phyloP scores from a whole-genome alignment of 2,113 vertebrate genomes.

The Hystrix brachyura region DNA sequence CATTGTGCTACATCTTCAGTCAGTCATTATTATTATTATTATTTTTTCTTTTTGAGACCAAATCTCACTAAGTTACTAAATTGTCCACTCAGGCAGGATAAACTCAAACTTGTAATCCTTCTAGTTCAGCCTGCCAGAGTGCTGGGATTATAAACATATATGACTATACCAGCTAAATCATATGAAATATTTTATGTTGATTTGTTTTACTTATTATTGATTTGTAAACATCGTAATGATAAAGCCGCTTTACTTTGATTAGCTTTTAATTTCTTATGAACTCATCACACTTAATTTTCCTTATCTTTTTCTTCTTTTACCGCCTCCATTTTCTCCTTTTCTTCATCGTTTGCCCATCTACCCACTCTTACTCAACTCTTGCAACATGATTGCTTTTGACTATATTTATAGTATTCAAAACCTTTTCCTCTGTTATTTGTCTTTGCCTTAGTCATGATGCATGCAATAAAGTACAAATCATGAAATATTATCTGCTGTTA shows the following conservation, averaged over 20 bases:
- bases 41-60: background rate
- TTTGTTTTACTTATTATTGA: background rate
- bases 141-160: background rate
- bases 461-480: background rate
- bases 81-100: background rate
- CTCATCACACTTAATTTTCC: background rate
- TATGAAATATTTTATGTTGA: background rate
- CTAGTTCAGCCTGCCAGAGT: background rate
- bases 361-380: background rate
- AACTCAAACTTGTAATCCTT: background rate
- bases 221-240: background rate
- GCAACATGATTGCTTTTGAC: background rate
- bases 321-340: background rate
- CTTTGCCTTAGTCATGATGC: background rate
- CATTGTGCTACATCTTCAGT: background rate
- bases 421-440: background rate
- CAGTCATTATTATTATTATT: background rate
- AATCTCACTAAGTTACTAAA: background rate
- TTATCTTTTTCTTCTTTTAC: background rate
- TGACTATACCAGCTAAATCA: background rate
- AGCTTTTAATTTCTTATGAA: background rate
- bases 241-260: background rate
- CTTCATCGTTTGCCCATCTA: background rate
- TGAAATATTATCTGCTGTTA: background rate
- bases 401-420: background rate